Conservation (phyloP, 2,888 invertebrate species). For the Drosophila monieri region DNA sequence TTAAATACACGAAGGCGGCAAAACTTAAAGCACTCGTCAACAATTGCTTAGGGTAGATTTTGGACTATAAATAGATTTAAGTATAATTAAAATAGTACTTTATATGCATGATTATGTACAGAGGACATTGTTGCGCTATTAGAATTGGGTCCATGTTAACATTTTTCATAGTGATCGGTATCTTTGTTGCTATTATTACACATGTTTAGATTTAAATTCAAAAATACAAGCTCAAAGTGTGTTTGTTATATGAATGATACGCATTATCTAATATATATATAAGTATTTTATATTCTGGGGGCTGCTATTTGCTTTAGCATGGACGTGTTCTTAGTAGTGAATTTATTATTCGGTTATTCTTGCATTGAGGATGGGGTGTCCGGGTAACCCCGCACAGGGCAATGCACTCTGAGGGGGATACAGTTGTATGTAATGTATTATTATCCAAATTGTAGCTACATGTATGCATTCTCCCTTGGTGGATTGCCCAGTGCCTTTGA, state of each 20-base stretch:
- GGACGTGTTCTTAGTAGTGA: slow-evolving; percentile 48
- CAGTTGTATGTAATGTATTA: background rate
- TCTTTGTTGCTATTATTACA: slow-evolving; percentile 39
- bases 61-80: slow-evolving; percentile 25
- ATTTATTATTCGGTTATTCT: slow-evolving; percentile 11
- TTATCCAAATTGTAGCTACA: background rate
- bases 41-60: slow-evolving; percentile 69
- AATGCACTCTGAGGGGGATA: slow-evolving; percentile 18
- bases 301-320: slow-evolving; percentile 52
- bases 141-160: slow-evolving; percentile 56
- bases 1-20: slow-evolving; percentile 59
- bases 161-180: slow-evolving; percentile 43
- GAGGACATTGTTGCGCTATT: slow-evolving; percentile 37
- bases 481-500: slow-evolving; percentile 3
- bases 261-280: slow-evolving; percentile 45
- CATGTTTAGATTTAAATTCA: slow-evolving; percentile 62
- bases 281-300: slow-evolving; percentile 32
- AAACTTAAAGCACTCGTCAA: slow-evolving; percentile 73
- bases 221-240: slow-evolving; percentile 70
- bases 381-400: slow-evolving; percentile 28
- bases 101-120: slow-evolving; percentile 53
- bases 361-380: slow-evolving; percentile 3
- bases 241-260: slow-evolving; percentile 41
- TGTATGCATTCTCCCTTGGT: background rate
- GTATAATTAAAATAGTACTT: slow-evolving; percentile 23